Evolutionary conservation across 2,797 vertebrate species (phyloP), one percentile per base, ranked within the genome.

Genomic region (Hippoglossus hippoglossus): DNA sequence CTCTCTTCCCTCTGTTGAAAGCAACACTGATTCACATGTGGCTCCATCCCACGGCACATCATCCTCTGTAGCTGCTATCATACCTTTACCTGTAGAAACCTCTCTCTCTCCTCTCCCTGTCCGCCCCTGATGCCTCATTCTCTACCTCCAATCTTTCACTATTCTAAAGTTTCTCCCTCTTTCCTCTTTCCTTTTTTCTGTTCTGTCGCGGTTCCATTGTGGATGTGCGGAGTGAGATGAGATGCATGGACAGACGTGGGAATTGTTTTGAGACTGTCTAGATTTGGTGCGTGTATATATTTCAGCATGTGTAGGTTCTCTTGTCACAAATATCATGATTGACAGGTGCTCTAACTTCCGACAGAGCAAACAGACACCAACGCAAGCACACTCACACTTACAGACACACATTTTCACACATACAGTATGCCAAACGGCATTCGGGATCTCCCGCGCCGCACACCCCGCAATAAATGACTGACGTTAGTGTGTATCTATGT

Each of bases 401-500:
- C 5, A 57, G 18, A 44, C 61, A 5, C 63, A 51, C 65, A 53
- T 22, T 39, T 73, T 67, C 61, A 86, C 74, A 73, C 34, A 63
- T 63, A 56, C 57, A 36, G 51, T 75, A 73, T 71, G 71, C 69
- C 73, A 75, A 79, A 70, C 69, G n/a, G 77, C 58, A 80, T 53
- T 13, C 12, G 36, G 36, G 36, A 75, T 70, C 65, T 36, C 28
- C 63, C 66, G 62, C 62, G 11, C 31, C n/a, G 6, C 31, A 18
- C 47, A 64, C 65, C 50, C 49, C 34, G 49, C 25, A 51, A 34
- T 15, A 19, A 57, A 74, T 88, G 87, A 91, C 58, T 88, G 89
- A 83, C 54, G 62, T 47, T 11, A 83, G 71, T 77, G 77, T 74
- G 55, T 51, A 52, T 80, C 50, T 55, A 34, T 67, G 69, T 63